These are phyloP conservation scores for Leptopilina syphax DNA, from an alignment of 2,888 invertebrate species.

Conservation along the genomic window DNA sequence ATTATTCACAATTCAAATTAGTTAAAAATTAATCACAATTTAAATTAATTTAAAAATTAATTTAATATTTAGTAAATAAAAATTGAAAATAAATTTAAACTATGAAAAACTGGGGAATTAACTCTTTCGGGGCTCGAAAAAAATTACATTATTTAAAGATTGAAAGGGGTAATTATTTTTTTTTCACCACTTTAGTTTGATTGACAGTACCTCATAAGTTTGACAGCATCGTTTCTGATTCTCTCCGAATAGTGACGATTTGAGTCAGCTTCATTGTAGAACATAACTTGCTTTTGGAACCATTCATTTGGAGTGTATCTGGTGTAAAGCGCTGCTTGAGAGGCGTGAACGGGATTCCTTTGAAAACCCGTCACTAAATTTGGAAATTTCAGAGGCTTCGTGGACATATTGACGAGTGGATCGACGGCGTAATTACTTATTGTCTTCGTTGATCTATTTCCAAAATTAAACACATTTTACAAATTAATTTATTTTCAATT, in stretches of 20 bases:
- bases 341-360: conserved; percentile 89
- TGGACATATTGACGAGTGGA: conserved; percentile 85
- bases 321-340: conserved; percentile 91
- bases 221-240: conserved; percentile 87
- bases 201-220: conserved; percentile 83
- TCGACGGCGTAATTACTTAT: conserved; percentile 87
- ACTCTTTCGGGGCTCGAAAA: too few species aligned
- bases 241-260: conserved; percentile 90
- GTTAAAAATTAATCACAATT: too few species aligned
- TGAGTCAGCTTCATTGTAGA: conserved; percentile 92
- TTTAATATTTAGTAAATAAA: too few species aligned
- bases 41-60: too few species aligned
- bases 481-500: conserved; percentile 3
- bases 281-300: conserved; percentile 87
- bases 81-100: too few species aligned
- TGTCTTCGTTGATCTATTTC: conserved; percentile 82
- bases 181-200: neutral
- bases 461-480: conserved; percentile 49
- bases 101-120: too few species aligned
- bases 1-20: too few species aligned
- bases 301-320: conserved; percentile 95
- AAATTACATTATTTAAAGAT: too few species aligned
- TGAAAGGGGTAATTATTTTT: too few species aligned
- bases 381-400: conserved; percentile 88
- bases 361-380: conserved; percentile 90